phyloP scores from a whole-genome alignment of 2,797 vertebrate genomes.

The Periparus ater region DNA sequence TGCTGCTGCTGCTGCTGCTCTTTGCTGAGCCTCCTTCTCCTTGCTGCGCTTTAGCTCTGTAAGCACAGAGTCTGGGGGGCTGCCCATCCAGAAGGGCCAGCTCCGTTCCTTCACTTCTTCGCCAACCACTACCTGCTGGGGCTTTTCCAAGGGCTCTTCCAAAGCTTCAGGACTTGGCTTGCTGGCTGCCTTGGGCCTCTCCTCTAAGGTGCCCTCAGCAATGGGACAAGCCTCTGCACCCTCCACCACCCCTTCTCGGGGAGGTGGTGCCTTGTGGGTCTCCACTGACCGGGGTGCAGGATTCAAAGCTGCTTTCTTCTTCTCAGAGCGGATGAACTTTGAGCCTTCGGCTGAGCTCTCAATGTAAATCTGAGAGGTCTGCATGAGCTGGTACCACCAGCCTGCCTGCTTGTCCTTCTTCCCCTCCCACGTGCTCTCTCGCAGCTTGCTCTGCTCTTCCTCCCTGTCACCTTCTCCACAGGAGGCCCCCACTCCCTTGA shows the following conservation, averaged over 20 bases:
- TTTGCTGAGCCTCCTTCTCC: constrained; percentile 73
- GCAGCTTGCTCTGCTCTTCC: constrained; percentile 22
- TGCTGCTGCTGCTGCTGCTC: constrained; percentile 17
- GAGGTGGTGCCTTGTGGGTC: constrained; percentile 77
- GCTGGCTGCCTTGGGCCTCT: not conserved
- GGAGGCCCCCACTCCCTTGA: constrained; percentile 79
- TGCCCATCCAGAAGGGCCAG: constrained; percentile 93
- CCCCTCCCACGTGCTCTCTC: constrained; percentile 61
- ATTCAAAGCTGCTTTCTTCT: constrained; percentile 74
- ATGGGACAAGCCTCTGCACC: constrained; percentile 88
- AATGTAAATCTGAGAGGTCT: constrained; percentile 97
- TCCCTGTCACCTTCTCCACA: constrained; percentile 68
- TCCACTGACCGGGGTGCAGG: not conserved
- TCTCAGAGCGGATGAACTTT: constrained; percentile 85
- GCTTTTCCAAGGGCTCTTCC: constrained; percentile 47
- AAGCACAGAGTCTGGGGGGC: constrained; percentile 90
- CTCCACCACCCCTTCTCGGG: constrained; percentile 91
- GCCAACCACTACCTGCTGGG: not conserved
- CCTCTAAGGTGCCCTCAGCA: constrained; percentile 57
- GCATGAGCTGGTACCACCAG: constrained; percentile 99
- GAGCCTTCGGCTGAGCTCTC: constrained; percentile 85
- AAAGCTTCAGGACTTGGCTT: not conserved
- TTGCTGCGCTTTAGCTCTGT: constrained; percentile 82
- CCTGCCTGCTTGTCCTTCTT: constrained; percentile 86
- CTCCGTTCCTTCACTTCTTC: constrained; percentile 69